Evolutionary conservation across 2,797 vertebrate species (phyloP).

Genomic region (Selene dorsalis): DNA sequence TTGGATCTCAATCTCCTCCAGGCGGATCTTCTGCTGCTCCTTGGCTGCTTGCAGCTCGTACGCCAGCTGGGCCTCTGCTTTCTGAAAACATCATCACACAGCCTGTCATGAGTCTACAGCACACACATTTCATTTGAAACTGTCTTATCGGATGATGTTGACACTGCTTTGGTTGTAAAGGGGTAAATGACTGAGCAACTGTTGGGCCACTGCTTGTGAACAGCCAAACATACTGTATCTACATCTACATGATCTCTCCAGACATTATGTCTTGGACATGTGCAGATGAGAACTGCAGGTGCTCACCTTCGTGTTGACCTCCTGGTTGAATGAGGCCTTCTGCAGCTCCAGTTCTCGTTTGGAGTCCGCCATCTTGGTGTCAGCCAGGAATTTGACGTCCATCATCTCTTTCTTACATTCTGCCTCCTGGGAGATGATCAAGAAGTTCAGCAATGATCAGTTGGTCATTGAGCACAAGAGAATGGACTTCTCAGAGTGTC

Average conservation of each 20-base stretch:
- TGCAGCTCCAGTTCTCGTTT: conserved; percentile 93
- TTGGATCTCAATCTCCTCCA: conserved; percentile 91
- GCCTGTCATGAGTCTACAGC: neutral
- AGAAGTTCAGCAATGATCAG: neutral
- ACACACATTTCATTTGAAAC: neutral
- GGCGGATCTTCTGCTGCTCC: conserved; percentile 92
- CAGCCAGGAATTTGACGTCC: conserved; percentile 92
- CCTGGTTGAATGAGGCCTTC: conserved; percentile 93
- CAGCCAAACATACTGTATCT: neutral
- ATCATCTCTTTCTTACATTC: conserved; percentile 96
- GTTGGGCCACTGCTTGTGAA: neutral
- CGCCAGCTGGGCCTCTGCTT: conserved; percentile 93
- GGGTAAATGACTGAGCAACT: no score
- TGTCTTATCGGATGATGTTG: neutral
- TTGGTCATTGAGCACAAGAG: neutral
- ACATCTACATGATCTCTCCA: neutral
- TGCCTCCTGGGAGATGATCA: conserved; percentile 86
- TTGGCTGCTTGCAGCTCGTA: conserved; percentile 95
- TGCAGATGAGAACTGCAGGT: neutral
- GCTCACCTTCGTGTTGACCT: conserved; percentile 93
- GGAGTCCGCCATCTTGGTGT: conserved; percentile 96
- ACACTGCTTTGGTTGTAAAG: neutral
- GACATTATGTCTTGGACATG: neutral
- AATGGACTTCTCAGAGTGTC: neutral
- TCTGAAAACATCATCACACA: conserved; percentile 78